These are phyloP conservation scores for Neosalanx taihuensis DNA, from an alignment of 2,797 vertebrate genomes.

Conservation along the genomic window DNA sequence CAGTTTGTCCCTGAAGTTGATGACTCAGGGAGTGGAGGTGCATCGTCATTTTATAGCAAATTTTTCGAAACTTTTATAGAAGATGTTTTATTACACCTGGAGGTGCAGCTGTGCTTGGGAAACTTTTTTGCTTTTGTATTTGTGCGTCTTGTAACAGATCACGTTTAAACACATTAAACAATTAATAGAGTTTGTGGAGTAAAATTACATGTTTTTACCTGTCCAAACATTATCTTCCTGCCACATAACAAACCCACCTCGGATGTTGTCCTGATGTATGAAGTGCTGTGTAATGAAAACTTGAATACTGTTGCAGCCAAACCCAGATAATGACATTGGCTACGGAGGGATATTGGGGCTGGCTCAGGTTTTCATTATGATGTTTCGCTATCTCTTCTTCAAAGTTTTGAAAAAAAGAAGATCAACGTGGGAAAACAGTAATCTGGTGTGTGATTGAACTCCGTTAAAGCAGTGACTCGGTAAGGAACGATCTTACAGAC, in stretches of 20 bases:
- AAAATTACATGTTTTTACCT: too few relatives aligned
- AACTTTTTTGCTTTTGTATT: too few relatives aligned
- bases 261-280: too few relatives aligned
- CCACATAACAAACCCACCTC: not conserved
- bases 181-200: too few relatives aligned
- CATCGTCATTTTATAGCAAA: not conserved
- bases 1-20: slow-evolving; percentile 32
- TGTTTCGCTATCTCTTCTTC: slow-evolving; percentile 2
- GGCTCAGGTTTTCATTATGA: slow-evolving; percentile 8
- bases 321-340: not conserved
- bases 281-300: not conserved
- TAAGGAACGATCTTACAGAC: slow-evolving; percentile 31
- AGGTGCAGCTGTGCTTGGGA: slow-evolving; percentile 5
- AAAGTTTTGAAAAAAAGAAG: not conserved
- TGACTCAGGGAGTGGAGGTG: slow-evolving; percentile 42
- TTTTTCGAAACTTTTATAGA: slow-evolving; percentile 32
- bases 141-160: slow-evolving; percentile 8
- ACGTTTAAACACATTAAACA: not conserved
- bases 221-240: too few relatives aligned
- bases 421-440: not conserved
- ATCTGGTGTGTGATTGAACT: slow-evolving; percentile 28
- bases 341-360: slow-evolving; percentile 14
- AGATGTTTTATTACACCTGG: slow-evolving; percentile 14
- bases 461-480: slow-evolving; percentile 33
- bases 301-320: not conserved